These are phyloP conservation scores for Neofelis nebulosa DNA, from an alignment of 2,113 vertebrate genomes.

Conservation along the genomic window DNA sequence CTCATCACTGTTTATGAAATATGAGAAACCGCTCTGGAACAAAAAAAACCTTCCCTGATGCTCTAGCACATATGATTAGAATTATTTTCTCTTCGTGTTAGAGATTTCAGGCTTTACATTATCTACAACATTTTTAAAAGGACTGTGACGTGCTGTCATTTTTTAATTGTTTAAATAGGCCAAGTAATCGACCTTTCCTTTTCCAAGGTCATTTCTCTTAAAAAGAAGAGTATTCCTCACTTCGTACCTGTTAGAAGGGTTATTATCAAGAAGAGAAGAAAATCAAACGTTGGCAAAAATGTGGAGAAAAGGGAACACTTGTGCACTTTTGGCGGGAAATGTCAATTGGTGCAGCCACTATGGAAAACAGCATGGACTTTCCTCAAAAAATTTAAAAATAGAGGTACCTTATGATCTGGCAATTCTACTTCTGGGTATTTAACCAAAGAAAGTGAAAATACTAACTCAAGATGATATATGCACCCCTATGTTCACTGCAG, in stretches of 20 bases:
- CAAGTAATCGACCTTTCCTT: not conserved
- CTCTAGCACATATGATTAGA: not conserved
- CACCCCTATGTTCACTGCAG: not conserved
- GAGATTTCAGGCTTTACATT: not conserved
- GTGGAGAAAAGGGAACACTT: not conserved
- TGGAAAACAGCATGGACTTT: not conserved
- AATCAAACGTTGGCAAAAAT: not conserved
- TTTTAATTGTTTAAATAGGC: not conserved
- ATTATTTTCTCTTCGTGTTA: not conserved
- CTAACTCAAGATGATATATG: not conserved
- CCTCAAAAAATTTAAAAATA: not conserved
- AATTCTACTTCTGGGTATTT: not conserved
- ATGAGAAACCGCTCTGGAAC: not conserved
- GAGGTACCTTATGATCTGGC: not conserved
- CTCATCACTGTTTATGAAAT: constrained; percentile 39
- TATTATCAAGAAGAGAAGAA: not conserved
- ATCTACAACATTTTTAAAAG: constrained; percentile 28
- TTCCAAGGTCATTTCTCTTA: not conserved
- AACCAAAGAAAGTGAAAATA: not conserved
- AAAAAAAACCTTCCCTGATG: not conserved
- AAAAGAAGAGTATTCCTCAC: not conserved
- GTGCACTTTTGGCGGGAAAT: not conserved
- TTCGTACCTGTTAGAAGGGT: not conserved
- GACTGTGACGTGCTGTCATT: not conserved
- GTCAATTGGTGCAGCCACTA: not conserved